Evolutionary conservation across 2,888 invertebrate genomes (phyloP), one percentile per base, ranked within the genome.

Genomic region (Ectemnius continuus): DNA sequence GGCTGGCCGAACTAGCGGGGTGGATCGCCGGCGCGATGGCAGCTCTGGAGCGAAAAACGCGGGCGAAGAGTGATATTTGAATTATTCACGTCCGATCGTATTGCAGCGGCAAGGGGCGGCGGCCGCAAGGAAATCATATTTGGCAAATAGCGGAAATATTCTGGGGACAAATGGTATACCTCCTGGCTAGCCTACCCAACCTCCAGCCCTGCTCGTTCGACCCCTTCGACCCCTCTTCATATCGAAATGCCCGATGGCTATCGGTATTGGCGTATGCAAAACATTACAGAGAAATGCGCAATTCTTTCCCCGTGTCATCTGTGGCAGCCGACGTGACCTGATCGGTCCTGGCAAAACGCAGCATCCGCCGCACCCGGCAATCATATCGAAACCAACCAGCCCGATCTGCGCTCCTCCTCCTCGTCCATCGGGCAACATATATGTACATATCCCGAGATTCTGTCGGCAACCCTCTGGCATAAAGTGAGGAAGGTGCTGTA

Each of bases 111-210:
- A 73, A 75, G 13, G 36, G 16, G 8, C 62, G 60, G 28, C 16
- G 20, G 62, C 63, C 74, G 46, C 78, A 67, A 80, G 82, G 73
- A 82, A 82, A 82, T 80, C 76, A 75, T 66, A 68, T 82, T 82
- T 82, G 69, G 63, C 70, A 79, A 79, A 79, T 67, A 67, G 62
- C 76, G 73, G 67, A 76, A 75, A 75, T 70, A 72, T 72, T 65
- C 58, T 56, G 61, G 48, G 64, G 28, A 63, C 65, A 63, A 71
- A 75, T 73, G 64, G 70, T 20, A 72, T 67, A 62, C 46, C 52
- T 14, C 52, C n/a, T 16, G 4, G 52, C 36, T 11, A 36, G 11
- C 36, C 36, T 36, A 36, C 8, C 36, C 36, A 36, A 36, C 36
- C 36, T 11, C 36, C 23, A 23, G 4, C 52, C n/a, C n/a, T 8